Evolutionary conservation across 2,113 vertebrate genomes (phyloP).

Genomic region (Platysteira castanea): DNA sequence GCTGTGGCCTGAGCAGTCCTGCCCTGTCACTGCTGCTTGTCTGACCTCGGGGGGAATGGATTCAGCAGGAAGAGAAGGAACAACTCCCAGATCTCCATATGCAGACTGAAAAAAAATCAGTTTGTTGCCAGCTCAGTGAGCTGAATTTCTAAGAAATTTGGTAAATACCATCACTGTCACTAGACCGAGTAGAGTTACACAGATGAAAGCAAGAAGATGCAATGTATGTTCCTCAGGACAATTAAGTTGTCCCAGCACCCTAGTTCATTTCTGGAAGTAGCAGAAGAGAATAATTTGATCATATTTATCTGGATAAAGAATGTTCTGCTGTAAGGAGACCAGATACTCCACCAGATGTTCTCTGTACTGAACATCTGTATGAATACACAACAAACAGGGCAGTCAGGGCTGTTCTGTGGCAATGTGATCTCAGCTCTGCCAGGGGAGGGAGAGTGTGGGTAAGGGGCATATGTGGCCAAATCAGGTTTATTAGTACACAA

Average conservation of each 20-base stretch:
- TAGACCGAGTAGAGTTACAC: neutral
- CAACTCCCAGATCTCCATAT: neutral
- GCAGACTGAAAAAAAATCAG: neutral
- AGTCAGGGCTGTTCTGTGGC: neutral
- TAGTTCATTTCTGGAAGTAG: neutral
- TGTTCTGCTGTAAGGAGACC: neutral
- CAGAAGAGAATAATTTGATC: neutral
- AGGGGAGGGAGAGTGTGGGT: neutral
- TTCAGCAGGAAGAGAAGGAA: neutral
- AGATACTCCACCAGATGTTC: neutral
- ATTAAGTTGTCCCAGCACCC: neutral
- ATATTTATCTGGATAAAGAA: neutral
- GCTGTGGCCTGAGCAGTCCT: neutral
- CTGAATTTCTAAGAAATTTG: neutral
- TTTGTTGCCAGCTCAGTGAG: neutral
- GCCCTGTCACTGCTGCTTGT: neutral
- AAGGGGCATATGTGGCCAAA: fast-evolving
- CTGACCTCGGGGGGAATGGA: neutral
- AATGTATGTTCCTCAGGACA: neutral
- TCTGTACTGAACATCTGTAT: neutral
- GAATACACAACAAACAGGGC: neutral
- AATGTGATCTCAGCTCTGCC: neutral
- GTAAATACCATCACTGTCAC: neutral
- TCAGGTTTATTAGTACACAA: neutral
- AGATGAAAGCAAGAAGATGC: neutral